Base-by-base conservation (phyloP, 2,888 invertebrate species). In the Hedya salicella region DNA sequence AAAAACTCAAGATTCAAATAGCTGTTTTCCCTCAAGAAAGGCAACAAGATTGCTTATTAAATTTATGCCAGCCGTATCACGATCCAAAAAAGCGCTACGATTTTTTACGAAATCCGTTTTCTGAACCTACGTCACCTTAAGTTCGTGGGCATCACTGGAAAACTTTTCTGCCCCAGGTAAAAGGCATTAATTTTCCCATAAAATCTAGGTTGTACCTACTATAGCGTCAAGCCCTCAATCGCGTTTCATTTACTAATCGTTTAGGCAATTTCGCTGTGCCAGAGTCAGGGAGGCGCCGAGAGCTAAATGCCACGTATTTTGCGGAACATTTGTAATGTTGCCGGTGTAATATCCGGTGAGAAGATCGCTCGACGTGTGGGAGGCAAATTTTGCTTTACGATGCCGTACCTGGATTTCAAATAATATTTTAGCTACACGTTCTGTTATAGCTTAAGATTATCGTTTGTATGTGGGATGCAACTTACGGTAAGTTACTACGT, bases 321-420 rank as follows among this genome's bases (percentile, higher is more conserved):
- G 66, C 32, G 52, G 49, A 40, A 68, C 69, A 70, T 70, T 70
- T 69, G 73, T 69, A 69, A 73, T 73, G 73, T 67, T 70, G 62
- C 56, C 65, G 64, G 62, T 68, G 60, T 72, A 75, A 73, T 75
- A 75, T 75, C 75, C 74, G 75, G 63, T n/a, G 53, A 19, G 62
- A 56, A 65, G 64, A 56, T 57, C 63, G 63, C 52, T 40, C 49
- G 36, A 8, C 53, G 36, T 54, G 59, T 40, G 59, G 53, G 25
- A 59, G 48, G 46, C 52, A 64, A 54, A 66, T 66, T 61, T 19
- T 54, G 32, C 44, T 53, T 32, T 16, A 21, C 48, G 53, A 39
- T 61, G 48, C 25, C 19, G 40, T 42, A 25, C 11, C 11, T 21
- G 21, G 19, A 16, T 6, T 42, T 21, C 36, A 4, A 21, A 53